Base-by-base conservation (phyloP, 2,888 invertebrate species). In the Elysia crispata region DNA sequence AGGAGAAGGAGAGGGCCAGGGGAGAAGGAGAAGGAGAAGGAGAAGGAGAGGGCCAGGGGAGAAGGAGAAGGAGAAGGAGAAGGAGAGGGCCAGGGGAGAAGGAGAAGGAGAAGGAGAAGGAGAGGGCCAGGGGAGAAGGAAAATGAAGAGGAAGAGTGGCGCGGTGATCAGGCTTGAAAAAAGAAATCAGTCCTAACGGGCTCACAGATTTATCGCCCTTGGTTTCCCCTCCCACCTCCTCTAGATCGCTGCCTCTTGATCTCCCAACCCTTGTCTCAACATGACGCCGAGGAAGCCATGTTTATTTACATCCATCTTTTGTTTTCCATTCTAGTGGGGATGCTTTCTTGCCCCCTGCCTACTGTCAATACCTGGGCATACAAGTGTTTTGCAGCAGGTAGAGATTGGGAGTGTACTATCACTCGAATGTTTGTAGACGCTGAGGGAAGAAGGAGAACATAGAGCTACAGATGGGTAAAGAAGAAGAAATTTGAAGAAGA, bases 291-390 rank as follows among this genome's bases (percentile, higher is more conserved):
- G 31, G 28, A 0, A 25, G 62, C 62, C 62, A 15, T 66, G 74
- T 79, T 79, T 79, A 79, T 79, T 79, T 79, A 74, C 67, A 54
- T 30, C 30, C 54, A 15, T 30, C 73, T 79, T 79, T 79, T 79
- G 74, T 79, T 79, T 79, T 79, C 73, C 54, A 20, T 79, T 64
- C 73, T 50, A 41, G 49, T n/a, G 54, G 57, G 73, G 41, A 54
- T 67, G 72, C 64, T 73, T 78, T 72, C 72, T 64, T 73, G 64
- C 64, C 72, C 78, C 78, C 50, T 73, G 72, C 23, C 69, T 73
- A 78, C 66, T 74, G 79, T 72, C 74, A 74, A 74, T 74, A 74
- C 66, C 79, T 79, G 28, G 31, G 67, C 62, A 72, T 33, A 41
- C 41, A 41, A 41, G 41, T 41, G 41, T 3, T 41, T 11, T 41